Evolutionary conservation across 2,797 vertebrate genomes (phyloP).

Genomic region (Phyllotis vaccarum): DNA sequence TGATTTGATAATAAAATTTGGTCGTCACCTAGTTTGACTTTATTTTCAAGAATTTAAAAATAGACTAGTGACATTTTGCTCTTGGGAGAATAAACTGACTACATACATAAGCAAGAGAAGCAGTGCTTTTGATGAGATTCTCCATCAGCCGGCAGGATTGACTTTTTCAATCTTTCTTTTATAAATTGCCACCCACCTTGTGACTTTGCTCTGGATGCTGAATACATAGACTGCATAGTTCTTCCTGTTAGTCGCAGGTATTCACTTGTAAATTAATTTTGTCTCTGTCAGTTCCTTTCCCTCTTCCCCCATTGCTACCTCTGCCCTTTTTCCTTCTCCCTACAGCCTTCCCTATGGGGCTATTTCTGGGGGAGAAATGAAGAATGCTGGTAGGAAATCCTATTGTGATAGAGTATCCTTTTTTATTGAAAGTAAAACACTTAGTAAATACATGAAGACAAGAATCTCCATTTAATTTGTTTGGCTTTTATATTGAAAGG

Average conservation of each 20-base stretch:
- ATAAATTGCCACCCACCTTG: background rate
- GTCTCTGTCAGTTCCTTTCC: constrained; percentile 56
- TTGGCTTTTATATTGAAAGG: constrained; percentile 68
- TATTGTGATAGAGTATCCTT: constrained; percentile 23
- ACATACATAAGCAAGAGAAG: background rate
- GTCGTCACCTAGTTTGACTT: background rate
- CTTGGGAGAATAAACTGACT: constrained; percentile 34
- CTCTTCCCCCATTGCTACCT: background rate
- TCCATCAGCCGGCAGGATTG: background rate
- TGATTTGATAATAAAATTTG: background rate
- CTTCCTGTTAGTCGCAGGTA: constrained; percentile 55
- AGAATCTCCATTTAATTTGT: constrained; percentile 76
- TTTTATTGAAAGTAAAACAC: constrained; percentile 77
- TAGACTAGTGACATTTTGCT: constrained; percentile 29
- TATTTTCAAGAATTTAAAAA: constrained; percentile 53
- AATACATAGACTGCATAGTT: background rate
- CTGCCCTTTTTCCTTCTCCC: too few species aligned
- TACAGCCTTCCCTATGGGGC: background rate
- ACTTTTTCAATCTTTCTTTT: background rate
- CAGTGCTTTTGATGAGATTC: background rate
- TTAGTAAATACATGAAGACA: constrained; percentile 82
- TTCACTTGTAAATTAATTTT: constrained; percentile 67
- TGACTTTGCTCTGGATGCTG: background rate
- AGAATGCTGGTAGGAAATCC: constrained; percentile 70
- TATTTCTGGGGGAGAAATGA: constrained; percentile 72